Conservation (phyloP, 1,140 invertebrate genomes). For the Hyles euphorbiae region DNA sequence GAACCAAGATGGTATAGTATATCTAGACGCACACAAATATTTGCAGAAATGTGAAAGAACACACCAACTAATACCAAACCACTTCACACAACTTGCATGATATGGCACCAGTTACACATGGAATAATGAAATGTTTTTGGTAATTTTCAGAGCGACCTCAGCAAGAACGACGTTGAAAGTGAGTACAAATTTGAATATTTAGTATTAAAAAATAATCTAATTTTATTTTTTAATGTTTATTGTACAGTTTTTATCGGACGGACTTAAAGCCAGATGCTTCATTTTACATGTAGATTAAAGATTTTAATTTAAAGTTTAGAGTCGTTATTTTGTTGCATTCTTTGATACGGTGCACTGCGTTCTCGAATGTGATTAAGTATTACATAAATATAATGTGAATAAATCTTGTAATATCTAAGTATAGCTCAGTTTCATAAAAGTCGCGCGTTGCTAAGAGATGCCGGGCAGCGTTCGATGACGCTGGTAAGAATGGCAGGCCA, state of each 20-base stretch:
- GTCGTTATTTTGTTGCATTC: too few relatives aligned
- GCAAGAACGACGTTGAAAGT: conserved; percentile 84
- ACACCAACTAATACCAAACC: conserved; percentile 28
- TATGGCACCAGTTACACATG: conserved; percentile 38
- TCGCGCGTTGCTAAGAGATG: conserved; percentile 56
- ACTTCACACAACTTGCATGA: conserved; percentile 36
- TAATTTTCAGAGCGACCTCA: conserved; percentile 82
- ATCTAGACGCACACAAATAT: conserved; percentile 28
- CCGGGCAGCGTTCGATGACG: conserved; percentile 27
- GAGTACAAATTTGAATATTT: conserved; percentile 69
- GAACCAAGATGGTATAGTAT: conserved; percentile 44
- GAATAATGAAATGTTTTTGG: conserved; percentile 66
- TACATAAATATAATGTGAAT: conserved; percentile 31
- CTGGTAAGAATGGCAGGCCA: conserved; percentile 32
- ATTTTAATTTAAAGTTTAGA: too few relatives aligned
- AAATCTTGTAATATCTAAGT: conserved; percentile 49
- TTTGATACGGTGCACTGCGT: not conserved
- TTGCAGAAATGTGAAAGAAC: conserved; percentile 32
- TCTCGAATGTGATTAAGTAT: not conserved
- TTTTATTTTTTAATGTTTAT: too few relatives aligned
- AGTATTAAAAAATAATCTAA: conserved; percentile 3
- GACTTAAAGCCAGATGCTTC: too few relatives aligned
- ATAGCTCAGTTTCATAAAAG: conserved; percentile 63
- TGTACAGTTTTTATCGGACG: too few relatives aligned
- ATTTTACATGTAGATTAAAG: too few relatives aligned